Base-by-base conservation (phyloP, 2,888 invertebrate genomes). In the Melanotus villosus region DNA sequence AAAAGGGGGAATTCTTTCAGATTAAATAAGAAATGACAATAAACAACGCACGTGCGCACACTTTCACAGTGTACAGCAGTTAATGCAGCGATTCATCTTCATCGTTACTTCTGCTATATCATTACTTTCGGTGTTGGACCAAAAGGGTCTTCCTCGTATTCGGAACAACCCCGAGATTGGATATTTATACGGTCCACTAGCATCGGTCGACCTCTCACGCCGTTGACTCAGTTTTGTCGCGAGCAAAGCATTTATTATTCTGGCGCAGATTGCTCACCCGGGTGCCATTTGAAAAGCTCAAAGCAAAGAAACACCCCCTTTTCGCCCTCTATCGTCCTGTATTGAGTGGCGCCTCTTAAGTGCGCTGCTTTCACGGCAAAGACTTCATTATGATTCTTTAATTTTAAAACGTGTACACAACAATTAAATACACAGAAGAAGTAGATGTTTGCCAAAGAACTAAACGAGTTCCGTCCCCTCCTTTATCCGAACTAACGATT, bases 381-480 rank as follows among this genome's bases (percentile, higher is more conserved):
- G 76, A 76, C 76, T 80, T 80, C 78, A 79, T 80, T 79, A 80
- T 79, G 78, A 77, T 78, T 79, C 78, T 80, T 80, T 79, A 80
- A 80, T 80, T 79, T 77, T 72, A 75, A 73, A 78, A 74, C 59
- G 68, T 68, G 77, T 79, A 76, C 76, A 77, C 76, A 79, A 76
- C 77, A 77, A 58, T 59, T 65, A 30, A 60, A 6, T 34, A 73
- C 75, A 45, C 6, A 30, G 18, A 23, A 63, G 19, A 43, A 30
- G 19, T n/a, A 7, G 18, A 14, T 23, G 2, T 52, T 63, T 69
- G 70, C 63, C 67, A 72, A 70, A 43, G 45, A 52, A 34, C 34
- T 9, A 16, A 41, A 41, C 7, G 9, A 41, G 57, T 57, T 67
- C 56, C 59, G 5, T 30, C n/a, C 32, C 4, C 14, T n/a, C n/a